Evolutionary conservation across 2,888 invertebrate species (phyloP), one percentile per base, ranked within the genome.

Genomic region (Diachrysia chrysitis): DNA sequence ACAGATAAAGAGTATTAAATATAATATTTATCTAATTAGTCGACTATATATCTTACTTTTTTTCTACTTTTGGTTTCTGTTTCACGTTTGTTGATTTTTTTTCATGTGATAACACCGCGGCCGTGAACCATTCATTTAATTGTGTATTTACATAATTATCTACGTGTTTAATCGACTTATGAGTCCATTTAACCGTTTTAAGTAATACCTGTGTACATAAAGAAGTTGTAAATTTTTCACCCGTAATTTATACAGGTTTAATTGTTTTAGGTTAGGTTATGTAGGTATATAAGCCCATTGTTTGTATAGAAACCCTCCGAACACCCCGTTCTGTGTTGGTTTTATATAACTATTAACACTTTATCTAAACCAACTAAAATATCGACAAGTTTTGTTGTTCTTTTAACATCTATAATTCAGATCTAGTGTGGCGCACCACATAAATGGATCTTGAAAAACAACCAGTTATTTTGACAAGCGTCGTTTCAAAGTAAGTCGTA

Each of bases 371-470:
- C 86, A 80, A 86, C 89, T 85, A 89, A 93, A 92, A 92, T 92
- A 93, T 90, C 89, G 89, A 86, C 85, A 85, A 85, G 90, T 89
- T 93, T 92, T 93, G 91, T 94, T 93, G 86, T 92, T 91, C 88
- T 90, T 91, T 81, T 89, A 91, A 89, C 89, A 89, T 90, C 86
- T 86, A 92, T 93, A 93, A 93, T 91, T 92, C 90, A 90, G 84
- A 84, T 84, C 87, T 88, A 86, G 89, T 87, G 87, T 88, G 89
- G 87, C 87, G 83, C 88, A 87, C 90, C 89, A 83, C 87, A 89
- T 89, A 92, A 94, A 93, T 92, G 92, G 88, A 92, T 94, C 92
- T 94, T 91, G 90, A 94, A 94, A 94, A 94, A 93, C 93, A 93
- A 91, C 92, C 90, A 92, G 90, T 92, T 94, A 94, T 95, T 93